A percentile compares a stretch with the other conserved stretches of the same genome.
Evolutionary conservation across 2,888 invertebrate genomes (phyloP).

Genomic region (Polydrusus pterygomalis): DNA sequence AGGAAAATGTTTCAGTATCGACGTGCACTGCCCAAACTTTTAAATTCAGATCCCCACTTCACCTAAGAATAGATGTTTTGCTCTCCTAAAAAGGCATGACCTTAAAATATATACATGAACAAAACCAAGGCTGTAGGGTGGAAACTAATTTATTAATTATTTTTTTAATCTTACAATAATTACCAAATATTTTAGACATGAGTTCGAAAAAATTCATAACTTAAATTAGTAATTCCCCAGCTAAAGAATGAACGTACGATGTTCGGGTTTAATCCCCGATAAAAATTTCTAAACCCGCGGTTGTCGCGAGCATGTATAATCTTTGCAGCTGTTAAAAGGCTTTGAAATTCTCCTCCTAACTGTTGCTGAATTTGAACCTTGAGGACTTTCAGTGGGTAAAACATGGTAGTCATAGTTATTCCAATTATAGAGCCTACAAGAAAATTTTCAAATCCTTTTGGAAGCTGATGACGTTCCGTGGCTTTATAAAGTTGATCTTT

Average conservation of each 20-base stretch:
- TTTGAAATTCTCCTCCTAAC: conserved; percentile 22
- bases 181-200: background rate
- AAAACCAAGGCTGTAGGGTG: background rate
- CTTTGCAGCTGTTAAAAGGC: background rate
- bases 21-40: too few species aligned
- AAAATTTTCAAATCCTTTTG: conserved; percentile 12
- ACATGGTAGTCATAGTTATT: background rate
- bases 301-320: background rate
- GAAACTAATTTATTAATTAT: background rate
- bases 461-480: background rate
- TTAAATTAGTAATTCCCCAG: conserved; percentile 33
- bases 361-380: conserved; percentile 15
- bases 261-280: conserved; percentile 20
- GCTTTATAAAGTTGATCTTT: background rate
- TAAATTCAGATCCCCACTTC: too few species aligned
- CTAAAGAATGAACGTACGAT: background rate
- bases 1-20: too few species aligned
- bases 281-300: conserved; percentile 22
- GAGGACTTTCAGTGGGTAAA: conserved; percentile 21
- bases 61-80: too few species aligned
- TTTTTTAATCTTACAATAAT: conserved; percentile 6
- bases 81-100: too few species aligned
- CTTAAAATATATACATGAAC: too few species aligned
- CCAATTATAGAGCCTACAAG: conserved; percentile 12
- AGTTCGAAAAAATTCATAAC: conserved; percentile 28